A percentile compares a stretch with the other conserved stretches of the same genome.
Evolutionary conservation across 2,888 invertebrate genomes (phyloP).

Genomic region (Sphaerophoria taeniata): DNA sequence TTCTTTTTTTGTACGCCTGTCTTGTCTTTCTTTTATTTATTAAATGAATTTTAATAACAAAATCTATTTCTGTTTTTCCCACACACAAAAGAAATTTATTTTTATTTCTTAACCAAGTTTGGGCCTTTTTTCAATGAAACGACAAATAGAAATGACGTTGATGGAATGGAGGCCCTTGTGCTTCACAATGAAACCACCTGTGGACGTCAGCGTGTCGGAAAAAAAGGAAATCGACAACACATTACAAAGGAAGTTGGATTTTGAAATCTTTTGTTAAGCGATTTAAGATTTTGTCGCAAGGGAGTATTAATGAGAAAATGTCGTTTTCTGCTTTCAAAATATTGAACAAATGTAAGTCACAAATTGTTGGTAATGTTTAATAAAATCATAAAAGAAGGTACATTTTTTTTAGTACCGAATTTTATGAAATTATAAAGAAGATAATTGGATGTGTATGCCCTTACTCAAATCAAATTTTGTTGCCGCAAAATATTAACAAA

Average conservation of each 20-base stretch:
- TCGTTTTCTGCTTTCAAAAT: too few species aligned
- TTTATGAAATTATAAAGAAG: too few species aligned
- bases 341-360: too few species aligned
- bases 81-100: slow-evolving; percentile 3
- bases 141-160: neutral
- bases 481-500: neutral
- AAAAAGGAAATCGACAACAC: slow-evolving; percentile 19
- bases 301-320: too few species aligned
- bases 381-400: too few species aligned
- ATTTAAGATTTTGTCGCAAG: neutral
- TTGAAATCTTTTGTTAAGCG: slow-evolving; percentile 37
- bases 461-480: neutral
- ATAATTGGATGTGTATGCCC: too few species aligned
- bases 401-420: too few species aligned
- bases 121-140: slow-evolving; percentile 11
- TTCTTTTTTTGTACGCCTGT: neutral
- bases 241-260: slow-evolving; percentile 46
- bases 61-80: slow-evolving; percentile 49
- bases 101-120: slow-evolving; percentile 49
- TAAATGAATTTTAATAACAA: slow-evolving; percentile 49
- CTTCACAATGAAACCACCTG: slow-evolving; percentile 19
- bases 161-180: neutral
- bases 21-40: too few species aligned
- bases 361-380: too few species aligned
- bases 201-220: neutral